Conservation (phyloP, 2,113 vertebrate species). For the Sphaerodactylus townsendi region DNA sequence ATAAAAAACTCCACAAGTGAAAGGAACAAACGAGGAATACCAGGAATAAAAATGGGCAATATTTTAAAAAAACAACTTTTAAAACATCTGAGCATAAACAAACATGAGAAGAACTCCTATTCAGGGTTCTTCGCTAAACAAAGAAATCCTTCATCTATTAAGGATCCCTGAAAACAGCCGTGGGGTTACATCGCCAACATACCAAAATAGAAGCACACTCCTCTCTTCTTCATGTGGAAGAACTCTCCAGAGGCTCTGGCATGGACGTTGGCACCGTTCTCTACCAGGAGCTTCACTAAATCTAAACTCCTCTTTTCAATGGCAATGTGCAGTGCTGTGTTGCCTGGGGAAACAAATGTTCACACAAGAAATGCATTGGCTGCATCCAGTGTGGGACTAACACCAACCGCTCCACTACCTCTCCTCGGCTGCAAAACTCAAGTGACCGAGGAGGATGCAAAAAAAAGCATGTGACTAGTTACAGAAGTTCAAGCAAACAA, state of each 20-base stretch:
- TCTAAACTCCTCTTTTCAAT: constrained; percentile 86
- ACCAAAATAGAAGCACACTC: constrained; percentile 93
- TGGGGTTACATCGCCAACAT: constrained; percentile 29
- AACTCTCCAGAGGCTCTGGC: constrained; percentile 86
- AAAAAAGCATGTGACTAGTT: neutral
- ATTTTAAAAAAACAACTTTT: too few species aligned
- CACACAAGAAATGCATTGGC: neutral
- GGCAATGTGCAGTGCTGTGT: constrained; percentile 92
- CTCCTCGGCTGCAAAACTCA: neutral
- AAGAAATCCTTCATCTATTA: too few species aligned
- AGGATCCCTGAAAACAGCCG: neutral
- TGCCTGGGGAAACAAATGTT: constrained; percentile 74
- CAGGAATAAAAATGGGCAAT: too few species aligned
- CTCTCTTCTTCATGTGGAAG: constrained; percentile 82
- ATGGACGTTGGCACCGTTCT: constrained; percentile 87
- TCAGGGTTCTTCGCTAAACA: too few species aligned
- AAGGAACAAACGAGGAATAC: too few species aligned
- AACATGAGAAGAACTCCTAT: too few species aligned
- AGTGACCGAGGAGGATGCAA: neutral
- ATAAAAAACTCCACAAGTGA: too few species aligned
- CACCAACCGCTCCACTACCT: too few species aligned
- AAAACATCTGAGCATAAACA: too few species aligned
- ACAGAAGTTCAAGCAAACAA: neutral
- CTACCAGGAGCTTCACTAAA: constrained; percentile 84
- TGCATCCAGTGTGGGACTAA: neutral